Conservation (phyloP, 1,140 invertebrate genomes). For the Zaprionus lachaisei region DNA sequence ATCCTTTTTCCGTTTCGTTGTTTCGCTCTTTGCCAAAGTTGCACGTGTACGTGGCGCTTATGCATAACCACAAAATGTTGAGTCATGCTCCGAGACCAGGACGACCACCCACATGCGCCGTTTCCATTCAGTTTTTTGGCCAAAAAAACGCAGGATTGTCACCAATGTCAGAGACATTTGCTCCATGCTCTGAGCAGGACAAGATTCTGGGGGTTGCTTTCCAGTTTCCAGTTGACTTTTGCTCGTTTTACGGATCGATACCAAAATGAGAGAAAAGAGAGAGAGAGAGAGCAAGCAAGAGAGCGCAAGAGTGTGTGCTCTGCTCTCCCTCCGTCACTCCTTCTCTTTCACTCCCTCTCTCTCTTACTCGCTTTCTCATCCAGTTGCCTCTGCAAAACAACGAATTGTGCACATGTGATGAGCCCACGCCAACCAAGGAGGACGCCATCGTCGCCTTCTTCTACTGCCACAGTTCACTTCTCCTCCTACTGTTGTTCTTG, state of each 20-base stretch:
- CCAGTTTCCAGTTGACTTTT: slow-evolving; percentile 80
- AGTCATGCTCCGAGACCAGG: slow-evolving; percentile 50
- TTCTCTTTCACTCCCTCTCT: slow-evolving; percentile 20
- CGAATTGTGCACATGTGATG: slow-evolving; percentile 78
- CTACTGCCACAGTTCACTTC: slow-evolving; percentile 1
- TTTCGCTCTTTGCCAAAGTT: slow-evolving; percentile 53
- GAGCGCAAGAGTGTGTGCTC: not conserved
- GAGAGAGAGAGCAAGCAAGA: slow-evolving; percentile 28
- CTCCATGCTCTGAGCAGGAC: slow-evolving; percentile 27
- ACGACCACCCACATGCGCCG: slow-evolving; percentile 15
- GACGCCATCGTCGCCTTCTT: slow-evolving; percentile 48
- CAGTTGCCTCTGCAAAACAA: slow-evolving; percentile 46
- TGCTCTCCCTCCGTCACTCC: slow-evolving; percentile 17
- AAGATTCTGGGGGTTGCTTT: slow-evolving; percentile 74
- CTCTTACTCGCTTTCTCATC: slow-evolving; percentile 22
- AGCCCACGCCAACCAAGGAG: slow-evolving; percentile 43
- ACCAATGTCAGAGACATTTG: slow-evolving; percentile 61
- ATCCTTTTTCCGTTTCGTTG: slow-evolving; percentile 34
- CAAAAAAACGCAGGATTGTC: slow-evolving; percentile 50
- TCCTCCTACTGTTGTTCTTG: not conserved
- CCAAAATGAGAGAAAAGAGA: slow-evolving; percentile 11
- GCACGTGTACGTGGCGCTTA: slow-evolving; percentile 68
- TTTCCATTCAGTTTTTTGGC: slow-evolving; percentile 63
- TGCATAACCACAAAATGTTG: slow-evolving; percentile 81
- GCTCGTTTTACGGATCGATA: slow-evolving; percentile 73